Evolutionary conservation across 30 jellyfish, hydroid and myxozoan species (phyloP), one percentile per base, ranked within the genome.

Genomic region (Turritopsis dohrnii): DNA sequence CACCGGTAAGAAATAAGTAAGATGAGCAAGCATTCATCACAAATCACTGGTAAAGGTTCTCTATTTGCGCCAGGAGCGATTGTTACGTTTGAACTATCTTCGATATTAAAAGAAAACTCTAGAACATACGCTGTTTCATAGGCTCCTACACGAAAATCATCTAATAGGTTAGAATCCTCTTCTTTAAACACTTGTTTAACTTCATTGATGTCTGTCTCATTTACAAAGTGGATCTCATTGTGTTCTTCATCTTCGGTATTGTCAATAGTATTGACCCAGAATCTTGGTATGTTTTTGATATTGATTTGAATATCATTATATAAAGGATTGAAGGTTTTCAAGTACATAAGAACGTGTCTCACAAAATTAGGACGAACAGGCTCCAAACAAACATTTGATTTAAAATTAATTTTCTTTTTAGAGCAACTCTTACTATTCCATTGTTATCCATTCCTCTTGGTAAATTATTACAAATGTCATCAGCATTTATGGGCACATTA

Each of bases 371-470:
- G 82, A 9, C 82, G 76, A 23, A 79, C 83, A 21, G 79, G 52
- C 41, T 79, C 85, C 28, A 79, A 79, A 21, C 7, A 79, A 52
- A 79, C 85, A 28, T 79, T 79, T 4, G 85, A 79, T 52, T 79
- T 79, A 52, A 79, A 79, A 21, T 24, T 79, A 79, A 79, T 79
- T 79, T 79, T 41, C 53, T 52, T 79, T 41, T 79, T 29, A 79
- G 53, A 20, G 85, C 85, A 19, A 79, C 85, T 52, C 16, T 21
- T 24, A 79, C 82, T 19, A 79, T 82, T 19, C 79, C 85, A 24
- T 79, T 79, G 53, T 79, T 79, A 52, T 79, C 85, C 76, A 79
- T 79, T 79, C 85, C 85, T 28, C 85, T 83, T 1, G 85, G 85
- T 29, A 28, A 21, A 1, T 24, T 53, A 52, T 79, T 28, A 24